Base-by-base conservation (phyloP, 2,113 vertebrate genomes). In the Piliocolobus tephrosceles region DNA sequence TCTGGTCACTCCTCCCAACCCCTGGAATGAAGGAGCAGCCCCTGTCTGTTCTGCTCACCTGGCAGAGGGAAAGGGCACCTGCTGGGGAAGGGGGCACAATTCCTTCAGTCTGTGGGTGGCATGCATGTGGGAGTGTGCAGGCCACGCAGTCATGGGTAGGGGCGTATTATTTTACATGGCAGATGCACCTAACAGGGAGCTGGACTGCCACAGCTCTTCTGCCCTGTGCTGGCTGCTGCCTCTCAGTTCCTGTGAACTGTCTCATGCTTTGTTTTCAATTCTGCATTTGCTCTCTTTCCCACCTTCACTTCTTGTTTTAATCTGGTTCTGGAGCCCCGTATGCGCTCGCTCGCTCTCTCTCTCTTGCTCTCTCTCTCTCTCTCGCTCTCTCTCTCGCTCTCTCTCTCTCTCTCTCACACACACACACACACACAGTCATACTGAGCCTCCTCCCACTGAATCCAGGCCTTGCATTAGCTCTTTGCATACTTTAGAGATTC, bases 21-120 rank as follows among this genome's bases (percentile, higher is more conserved):
- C 35, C 25, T 11, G 0, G 8, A 10, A 9, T 35, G 57, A 30
- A 75, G 8, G 18, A 32, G n/a, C 32, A 3, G 55, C 0, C 5
- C 30, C 6, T 35, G 5, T 11, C 11, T 5, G 35, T 35, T 73
- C 68, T 18, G 32, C 25, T 64, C 18, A 8, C 0, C 76, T 20
- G 14, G 55, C 32, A 87, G n/a, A 78, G 38, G 4, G 30, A 30
- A 25, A 7, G 6, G 18, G 23, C 25, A 1, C 4, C 25, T 8
- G 18, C 40, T 40, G 8, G 45, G 40, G 9, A 23, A 22, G 2
- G 11, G 55, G n/a, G 23, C 5, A 20, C 47, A 0, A 20, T 27
- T 7, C 0, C 12, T 22, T 6, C 32, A 12, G 17, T 12, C 20
- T 4, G 22, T 6, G 47, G 6, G 8, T 10, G 10, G 25, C 4